Evolutionary conservation across 2,888 invertebrate genomes (phyloP).

Genomic region (Cantharis rustica): DNA sequence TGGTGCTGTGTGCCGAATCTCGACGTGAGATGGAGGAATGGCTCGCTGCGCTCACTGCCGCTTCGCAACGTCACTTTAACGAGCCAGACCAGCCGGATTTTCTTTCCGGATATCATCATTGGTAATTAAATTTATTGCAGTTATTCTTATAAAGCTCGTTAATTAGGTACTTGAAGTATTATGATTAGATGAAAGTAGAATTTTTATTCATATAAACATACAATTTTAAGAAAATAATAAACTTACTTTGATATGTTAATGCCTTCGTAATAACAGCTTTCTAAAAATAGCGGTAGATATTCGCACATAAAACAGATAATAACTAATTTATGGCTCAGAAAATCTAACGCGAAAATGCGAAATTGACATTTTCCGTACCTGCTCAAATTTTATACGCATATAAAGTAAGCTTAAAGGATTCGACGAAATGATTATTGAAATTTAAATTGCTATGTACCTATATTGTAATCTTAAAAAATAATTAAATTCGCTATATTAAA

Average conservation of each 20-base stretch:
- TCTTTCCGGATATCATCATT: slow-evolving; percentile 73
- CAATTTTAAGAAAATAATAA: not conserved
- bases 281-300: not conserved
- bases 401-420: not conserved
- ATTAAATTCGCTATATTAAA: not conserved
- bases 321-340: not conserved
- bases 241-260: not conserved
- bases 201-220: not conserved
- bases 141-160: not conserved
- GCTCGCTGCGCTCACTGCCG: slow-evolving; percentile 81
- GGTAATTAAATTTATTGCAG: slow-evolving; percentile 55
- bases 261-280: not conserved
- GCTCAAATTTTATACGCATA: not conserved
- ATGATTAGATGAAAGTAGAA: not conserved
- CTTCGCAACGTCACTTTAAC: slow-evolving; percentile 61
- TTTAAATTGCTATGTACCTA: not conserved
- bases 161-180: no score
- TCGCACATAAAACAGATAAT: not conserved
- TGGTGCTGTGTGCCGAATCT: slow-evolving; percentile 79
- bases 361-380: not conserved
- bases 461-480: not conserved
- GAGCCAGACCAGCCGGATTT: slow-evolving; percentile 68
- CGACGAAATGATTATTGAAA: not conserved
- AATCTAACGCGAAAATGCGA: not conserved
- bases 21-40: slow-evolving; percentile 92